These are phyloP conservation scores for Globodera rostochiensis DNA, from an alignment of 1,140 invertebrate species.

Conservation along the genomic window DNA sequence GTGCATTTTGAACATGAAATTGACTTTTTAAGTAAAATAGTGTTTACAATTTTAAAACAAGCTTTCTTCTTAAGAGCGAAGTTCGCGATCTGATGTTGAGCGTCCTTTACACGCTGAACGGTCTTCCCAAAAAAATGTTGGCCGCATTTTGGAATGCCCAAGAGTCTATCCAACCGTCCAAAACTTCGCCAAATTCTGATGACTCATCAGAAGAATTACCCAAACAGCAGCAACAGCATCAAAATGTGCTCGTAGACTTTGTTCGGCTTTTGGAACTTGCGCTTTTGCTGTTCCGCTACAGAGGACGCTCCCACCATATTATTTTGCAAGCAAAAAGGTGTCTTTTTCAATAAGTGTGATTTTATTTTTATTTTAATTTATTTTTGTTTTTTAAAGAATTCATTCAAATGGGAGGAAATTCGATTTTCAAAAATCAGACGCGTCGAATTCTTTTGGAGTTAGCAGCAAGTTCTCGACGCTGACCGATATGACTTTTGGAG, in stretches of 20 bases:
- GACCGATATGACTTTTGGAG: background rate
- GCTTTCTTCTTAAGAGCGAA: slow-evolving; percentile 69
- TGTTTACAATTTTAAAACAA: slow-evolving; percentile 2
- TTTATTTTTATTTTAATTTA: background rate
- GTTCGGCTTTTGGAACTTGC: slow-evolving; percentile 55
- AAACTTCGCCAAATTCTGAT: background rate
- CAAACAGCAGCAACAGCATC: background rate
- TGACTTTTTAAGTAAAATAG: background rate
- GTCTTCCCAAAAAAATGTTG: slow-evolving; percentile 70
- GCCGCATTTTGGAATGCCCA: slow-evolving; percentile 44
- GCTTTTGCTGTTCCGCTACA: slow-evolving; percentile 52
- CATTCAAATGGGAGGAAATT: background rate
- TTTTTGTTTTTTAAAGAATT: background rate
- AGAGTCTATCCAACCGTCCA: slow-evolving; percentile 24
- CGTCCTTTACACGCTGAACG: slow-evolving; percentile 86
- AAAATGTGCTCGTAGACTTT: slow-evolving; percentile 47
- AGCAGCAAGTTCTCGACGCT: slow-evolving; percentile 39
- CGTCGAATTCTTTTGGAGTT: background rate
- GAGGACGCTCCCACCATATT: slow-evolving; percentile 38
- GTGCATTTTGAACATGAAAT: too few species aligned
- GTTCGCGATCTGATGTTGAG: slow-evolving; percentile 85
- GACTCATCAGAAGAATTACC: background rate
- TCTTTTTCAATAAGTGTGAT: background rate
- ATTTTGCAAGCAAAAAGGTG: slow-evolving; percentile 44
- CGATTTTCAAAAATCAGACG: slow-evolving; percentile 11